Evolutionary conservation across 1,140 invertebrate species (phyloP).

Genomic region (Lordiphosa stackelbergi): DNA sequence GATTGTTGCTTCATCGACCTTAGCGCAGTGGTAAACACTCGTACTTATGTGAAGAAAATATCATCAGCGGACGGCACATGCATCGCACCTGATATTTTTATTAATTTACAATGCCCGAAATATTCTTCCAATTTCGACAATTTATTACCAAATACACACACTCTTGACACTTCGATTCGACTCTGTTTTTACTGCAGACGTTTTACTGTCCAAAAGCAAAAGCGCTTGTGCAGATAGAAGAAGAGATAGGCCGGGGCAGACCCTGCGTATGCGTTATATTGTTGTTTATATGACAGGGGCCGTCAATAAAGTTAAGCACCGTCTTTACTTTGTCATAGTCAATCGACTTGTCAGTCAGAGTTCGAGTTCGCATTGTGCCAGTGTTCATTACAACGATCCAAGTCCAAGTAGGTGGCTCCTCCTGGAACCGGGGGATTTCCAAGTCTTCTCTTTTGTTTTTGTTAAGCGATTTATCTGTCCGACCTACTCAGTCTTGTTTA

Average conservation of each 20-base stretch:
- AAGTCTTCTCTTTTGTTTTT: slow-evolving; percentile 1
- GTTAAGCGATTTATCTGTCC: slow-evolving; percentile 30
- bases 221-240: slow-evolving; percentile 53
- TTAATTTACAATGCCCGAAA: slow-evolving; percentile 65
- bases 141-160: slow-evolving; percentile 63
- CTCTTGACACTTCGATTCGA: slow-evolving; percentile 54
- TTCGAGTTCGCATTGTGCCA: slow-evolving; percentile 2
- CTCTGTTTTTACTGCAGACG: slow-evolving; percentile 23
- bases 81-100: slow-evolving; percentile 70
- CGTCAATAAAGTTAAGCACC: slow-evolving; percentile 47
- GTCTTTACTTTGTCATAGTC: slow-evolving; percentile 36
- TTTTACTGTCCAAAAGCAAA: slow-evolving; percentile 60
- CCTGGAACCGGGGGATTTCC: slow-evolving; percentile 8
- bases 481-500: slow-evolving; percentile 59
- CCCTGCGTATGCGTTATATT: slow-evolving; percentile 58
- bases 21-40: slow-evolving; percentile 10
- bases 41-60: slow-evolving; percentile 14
- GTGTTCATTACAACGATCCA: slow-evolving; percentile 9
- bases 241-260: slow-evolving; percentile 55
- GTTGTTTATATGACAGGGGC: slow-evolving; percentile 23
- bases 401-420: slow-evolving; percentile 1
- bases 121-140: slow-evolving; percentile 73
- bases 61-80: slow-evolving; percentile 34
- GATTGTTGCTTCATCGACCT: slow-evolving; percentile 46
- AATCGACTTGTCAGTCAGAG: slow-evolving; percentile 18